Conservation (phyloP, 2,797 vertebrate genomes). For the Thamnophis elegans region DNA sequence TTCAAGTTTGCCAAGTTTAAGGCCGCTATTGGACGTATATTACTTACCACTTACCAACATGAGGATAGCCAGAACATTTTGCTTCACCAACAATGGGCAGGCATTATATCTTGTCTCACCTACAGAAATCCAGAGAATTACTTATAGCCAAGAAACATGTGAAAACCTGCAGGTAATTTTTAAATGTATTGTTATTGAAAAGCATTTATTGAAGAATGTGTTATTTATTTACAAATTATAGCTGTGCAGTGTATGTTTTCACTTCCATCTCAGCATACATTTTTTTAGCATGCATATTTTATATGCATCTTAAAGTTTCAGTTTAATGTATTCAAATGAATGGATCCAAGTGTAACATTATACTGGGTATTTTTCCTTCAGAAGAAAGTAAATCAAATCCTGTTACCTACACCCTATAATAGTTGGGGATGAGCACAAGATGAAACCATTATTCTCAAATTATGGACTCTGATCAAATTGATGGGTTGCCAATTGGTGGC, state of each 20-base stretch:
- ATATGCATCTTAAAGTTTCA: background rate
- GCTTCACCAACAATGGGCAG: slow-evolving; percentile 97
- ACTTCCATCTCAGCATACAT: background rate
- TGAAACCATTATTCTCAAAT: background rate
- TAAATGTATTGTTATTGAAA: background rate
- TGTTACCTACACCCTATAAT: background rate
- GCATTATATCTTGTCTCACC: slow-evolving; percentile 96
- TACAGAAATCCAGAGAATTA: slow-evolving; percentile 97
- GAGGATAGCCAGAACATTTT: slow-evolving; percentile 99
- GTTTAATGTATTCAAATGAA: background rate
- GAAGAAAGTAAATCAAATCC: background rate
- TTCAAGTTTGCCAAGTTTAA: slow-evolving; percentile 91
- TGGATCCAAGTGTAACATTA: background rate
- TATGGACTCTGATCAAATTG: background rate
- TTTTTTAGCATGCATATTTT: background rate
- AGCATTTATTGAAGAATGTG: background rate
- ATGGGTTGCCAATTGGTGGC: background rate
- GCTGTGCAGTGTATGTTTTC: background rate
- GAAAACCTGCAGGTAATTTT: slow-evolving; percentile 92
- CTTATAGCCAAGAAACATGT: slow-evolving; percentile 97
- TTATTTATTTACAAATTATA: background rate
- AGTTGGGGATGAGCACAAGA: background rate
- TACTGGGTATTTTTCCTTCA: background rate
- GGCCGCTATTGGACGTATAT: slow-evolving; percentile 95
- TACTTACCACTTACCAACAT: slow-evolving; percentile 98